These are phyloP conservation scores for Drosophila sturtevanti DNA, from an alignment of 1,140 invertebrate genomes.

Conservation along the genomic window DNA sequence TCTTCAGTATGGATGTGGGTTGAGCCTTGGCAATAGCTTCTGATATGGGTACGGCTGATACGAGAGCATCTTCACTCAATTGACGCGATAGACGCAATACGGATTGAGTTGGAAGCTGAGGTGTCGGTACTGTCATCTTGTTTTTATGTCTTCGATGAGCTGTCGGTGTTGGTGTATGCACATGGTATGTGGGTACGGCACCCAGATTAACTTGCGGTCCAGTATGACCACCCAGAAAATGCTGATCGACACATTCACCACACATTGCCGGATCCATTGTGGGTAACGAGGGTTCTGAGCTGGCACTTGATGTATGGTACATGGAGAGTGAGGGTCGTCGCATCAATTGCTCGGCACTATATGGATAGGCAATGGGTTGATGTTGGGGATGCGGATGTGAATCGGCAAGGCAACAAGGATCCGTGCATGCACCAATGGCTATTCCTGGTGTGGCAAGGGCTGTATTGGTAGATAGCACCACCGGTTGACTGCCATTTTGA, in stretches of 20 bases:
- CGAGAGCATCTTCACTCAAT: constrained; percentile 73
- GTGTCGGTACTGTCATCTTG: constrained; percentile 54
- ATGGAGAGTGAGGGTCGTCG: constrained; percentile 68
- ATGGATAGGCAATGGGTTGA: constrained; percentile 72
- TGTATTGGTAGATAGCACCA: constrained; percentile 76
- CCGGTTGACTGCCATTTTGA: constrained; percentile 78
- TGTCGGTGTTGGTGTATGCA: constrained; percentile 78
- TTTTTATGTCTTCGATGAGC: constrained; percentile 69
- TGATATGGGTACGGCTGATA: constrained; percentile 74
- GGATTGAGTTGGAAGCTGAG: constrained; percentile 71
- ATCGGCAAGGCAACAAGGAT: constrained; percentile 75
- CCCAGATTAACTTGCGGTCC: constrained; percentile 73
- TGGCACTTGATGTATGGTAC: constrained; percentile 50
- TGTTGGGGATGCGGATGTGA: constrained; percentile 80
- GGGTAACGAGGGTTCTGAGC: constrained; percentile 65
- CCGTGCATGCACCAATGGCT: constrained; percentile 68
- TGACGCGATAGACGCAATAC: constrained; percentile 74
- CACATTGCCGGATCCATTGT: constrained; percentile 76
- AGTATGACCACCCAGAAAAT: constrained; percentile 69
- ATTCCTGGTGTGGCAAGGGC: constrained; percentile 65
- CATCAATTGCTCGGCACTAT: constrained; percentile 60
- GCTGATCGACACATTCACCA: constrained; percentile 79
- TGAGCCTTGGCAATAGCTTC: constrained; percentile 60
- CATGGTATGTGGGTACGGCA: constrained; percentile 75
- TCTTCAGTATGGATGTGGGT: constrained; percentile 77